These are phyloP conservation scores for Kryptolebias marmoratus DNA, from an alignment of 2,113 vertebrate species.

Conservation along the genomic window DNA sequence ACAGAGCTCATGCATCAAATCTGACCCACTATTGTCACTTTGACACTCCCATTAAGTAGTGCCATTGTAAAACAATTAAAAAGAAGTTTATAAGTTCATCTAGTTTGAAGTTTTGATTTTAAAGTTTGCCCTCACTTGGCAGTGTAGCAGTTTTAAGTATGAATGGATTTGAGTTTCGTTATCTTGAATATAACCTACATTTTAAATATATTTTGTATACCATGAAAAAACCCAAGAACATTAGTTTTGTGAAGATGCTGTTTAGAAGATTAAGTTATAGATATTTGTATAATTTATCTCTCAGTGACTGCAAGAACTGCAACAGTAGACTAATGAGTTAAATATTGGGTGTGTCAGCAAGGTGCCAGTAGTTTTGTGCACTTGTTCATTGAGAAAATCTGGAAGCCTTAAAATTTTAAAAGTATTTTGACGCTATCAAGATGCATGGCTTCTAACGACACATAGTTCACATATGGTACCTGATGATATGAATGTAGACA, in stretches of 20 bases:
- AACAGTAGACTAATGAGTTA: neutral
- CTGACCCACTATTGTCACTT: slow-evolving; percentile 55
- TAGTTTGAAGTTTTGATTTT: neutral
- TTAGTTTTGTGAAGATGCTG: too few relatives aligned
- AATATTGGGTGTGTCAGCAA: too few relatives aligned
- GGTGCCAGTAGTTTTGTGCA: too few relatives aligned
- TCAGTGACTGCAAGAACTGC: neutral
- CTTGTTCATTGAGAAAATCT: too few relatives aligned
- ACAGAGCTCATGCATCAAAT: slow-evolving; percentile 67
- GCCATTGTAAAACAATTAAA: slow-evolving; percentile 19
- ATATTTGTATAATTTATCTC: neutral
- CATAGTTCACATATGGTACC: too few relatives aligned
- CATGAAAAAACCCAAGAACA: too few relatives aligned
- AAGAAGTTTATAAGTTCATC: neutral
- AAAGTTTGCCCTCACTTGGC: neutral
- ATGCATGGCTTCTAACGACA: too few relatives aligned
- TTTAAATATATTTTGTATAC: too few relatives aligned
- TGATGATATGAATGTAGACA: too few relatives aligned
- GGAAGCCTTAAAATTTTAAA: too few relatives aligned
- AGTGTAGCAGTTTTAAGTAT: neutral
- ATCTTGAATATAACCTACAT: too few relatives aligned
- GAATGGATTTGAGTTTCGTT: neutral
- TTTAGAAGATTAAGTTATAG: neutral
- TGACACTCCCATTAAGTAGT: slow-evolving; percentile 16
- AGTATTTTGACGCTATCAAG: too few relatives aligned